phyloP scores from a whole-genome alignment of 2,113 vertebrate genomes.

The Callospermophilus lateralis region DNA sequence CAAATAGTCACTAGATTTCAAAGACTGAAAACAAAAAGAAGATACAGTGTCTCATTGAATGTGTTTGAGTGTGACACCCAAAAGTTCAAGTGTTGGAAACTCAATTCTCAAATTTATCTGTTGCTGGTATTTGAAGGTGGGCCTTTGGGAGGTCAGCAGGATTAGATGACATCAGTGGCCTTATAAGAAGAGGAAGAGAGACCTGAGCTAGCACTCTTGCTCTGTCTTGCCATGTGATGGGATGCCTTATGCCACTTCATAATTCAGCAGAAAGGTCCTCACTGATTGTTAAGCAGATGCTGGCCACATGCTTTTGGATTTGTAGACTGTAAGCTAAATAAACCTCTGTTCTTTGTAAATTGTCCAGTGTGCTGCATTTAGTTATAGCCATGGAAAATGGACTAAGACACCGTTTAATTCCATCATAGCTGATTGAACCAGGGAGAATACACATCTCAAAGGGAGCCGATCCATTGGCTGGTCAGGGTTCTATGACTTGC shows the following conservation, averaged over 20 bases:
- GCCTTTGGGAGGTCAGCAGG: background rate
- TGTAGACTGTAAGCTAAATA: background rate
- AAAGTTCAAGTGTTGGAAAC: background rate
- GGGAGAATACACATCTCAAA: background rate
- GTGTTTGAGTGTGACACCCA: background rate
- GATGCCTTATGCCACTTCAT: too few relatives aligned
- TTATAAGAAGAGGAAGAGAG: background rate
- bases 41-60: too few relatives aligned
- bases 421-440: background rate
- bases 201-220: background rate
- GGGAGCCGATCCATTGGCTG: background rate
- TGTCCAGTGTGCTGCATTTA: background rate
- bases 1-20: too few relatives aligned
- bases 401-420: background rate
- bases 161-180: background rate
- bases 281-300: background rate
- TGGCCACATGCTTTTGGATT: background rate
- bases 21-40: too few relatives aligned
- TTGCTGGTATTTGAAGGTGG: background rate
- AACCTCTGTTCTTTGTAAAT: background rate
- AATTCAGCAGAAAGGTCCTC: background rate
- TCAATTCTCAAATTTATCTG: background rate
- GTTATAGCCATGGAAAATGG: background rate
- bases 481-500: background rate
- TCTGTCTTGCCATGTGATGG: background rate